phyloP scores from a whole-genome alignment of 2,888 invertebrate species.

The Herminia tarsipennalis region DNA sequence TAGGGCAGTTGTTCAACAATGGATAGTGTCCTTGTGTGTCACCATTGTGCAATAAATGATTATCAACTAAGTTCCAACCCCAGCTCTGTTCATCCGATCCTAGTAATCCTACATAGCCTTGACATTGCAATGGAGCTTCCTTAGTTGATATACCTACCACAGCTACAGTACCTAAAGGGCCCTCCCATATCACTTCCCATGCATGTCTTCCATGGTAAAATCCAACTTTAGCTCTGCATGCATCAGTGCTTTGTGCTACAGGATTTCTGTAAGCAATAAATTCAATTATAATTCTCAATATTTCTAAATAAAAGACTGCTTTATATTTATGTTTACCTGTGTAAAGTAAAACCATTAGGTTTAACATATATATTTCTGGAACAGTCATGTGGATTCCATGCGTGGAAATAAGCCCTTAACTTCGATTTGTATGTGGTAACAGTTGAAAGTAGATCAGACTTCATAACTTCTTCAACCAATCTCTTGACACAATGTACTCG shows the following conservation, averaged over 20 bases:
- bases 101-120: constrained; percentile 97
- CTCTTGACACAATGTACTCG: constrained; percentile 94
- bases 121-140: constrained; percentile 96
- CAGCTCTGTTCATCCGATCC: constrained; percentile 99
- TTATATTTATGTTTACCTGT: constrained; percentile 83
- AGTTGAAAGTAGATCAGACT: constrained; percentile 95
- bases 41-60: constrained; percentile 98
- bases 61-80: constrained; percentile 99
- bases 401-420: constrained; percentile 96
- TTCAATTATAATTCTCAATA: no score
- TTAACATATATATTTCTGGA: constrained; percentile 98
- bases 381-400: constrained; percentile 99
- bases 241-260: constrained; percentile 99
- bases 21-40: constrained; percentile 98
- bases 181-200: constrained; percentile 99
- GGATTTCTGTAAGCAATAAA: constrained; percentile 90
- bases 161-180: constrained; percentile 98
- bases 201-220: constrained; percentile 97
- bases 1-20: constrained; percentile 97
- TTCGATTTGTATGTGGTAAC: constrained; percentile 97
- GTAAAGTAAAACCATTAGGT: constrained; percentile 98
- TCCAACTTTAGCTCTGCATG: constrained; percentile 95
- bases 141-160: constrained; percentile 98
- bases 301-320: background rate
- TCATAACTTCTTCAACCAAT: constrained; percentile 93